Evolutionary conservation across 2,888 invertebrate genomes (phyloP).

Genomic region (Erebia aethiops): DNA sequence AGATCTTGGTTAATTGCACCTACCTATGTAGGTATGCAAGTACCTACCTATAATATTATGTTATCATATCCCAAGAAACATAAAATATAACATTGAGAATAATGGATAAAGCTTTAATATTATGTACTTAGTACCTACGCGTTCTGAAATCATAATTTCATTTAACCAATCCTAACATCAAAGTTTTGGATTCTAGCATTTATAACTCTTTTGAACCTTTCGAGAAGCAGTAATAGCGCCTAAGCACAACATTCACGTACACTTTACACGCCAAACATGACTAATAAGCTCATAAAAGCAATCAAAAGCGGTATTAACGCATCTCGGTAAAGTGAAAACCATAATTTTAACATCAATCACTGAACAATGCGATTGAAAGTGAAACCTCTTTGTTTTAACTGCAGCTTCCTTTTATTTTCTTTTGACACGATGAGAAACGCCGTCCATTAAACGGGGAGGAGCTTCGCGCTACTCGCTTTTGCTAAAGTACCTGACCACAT

Average conservation of each 20-base stretch:
- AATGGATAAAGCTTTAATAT: too few species aligned
- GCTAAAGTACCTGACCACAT: neutral
- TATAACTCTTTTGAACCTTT: neutral
- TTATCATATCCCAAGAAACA: too few species aligned
- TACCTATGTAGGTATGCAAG: too few species aligned
- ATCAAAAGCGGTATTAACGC: slow-evolving; percentile 26
- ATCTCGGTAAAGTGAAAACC: slow-evolving; percentile 19
- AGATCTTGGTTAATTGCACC: too few species aligned
- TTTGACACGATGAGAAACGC: neutral
- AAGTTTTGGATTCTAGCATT: neutral
- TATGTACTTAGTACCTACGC: neutral
- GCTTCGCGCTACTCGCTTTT: neutral
- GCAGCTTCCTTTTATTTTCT: slow-evolving; percentile 34
- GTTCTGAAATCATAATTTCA: neutral
- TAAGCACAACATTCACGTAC: neutral
- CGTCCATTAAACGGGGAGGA: neutral
- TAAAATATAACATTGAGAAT: too few species aligned
- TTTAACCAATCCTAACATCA: neutral
- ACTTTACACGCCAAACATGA: slow-evolving; percentile 6
- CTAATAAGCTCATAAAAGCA: slow-evolving; percentile 35
- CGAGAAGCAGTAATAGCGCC: neutral
- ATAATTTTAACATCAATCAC: slow-evolving; percentile 28
- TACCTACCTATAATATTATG: too few species aligned
- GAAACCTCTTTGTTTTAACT: slow-evolving; percentile 30
- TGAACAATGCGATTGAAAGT: slow-evolving; percentile 32